A percentile compares a stretch with the other conserved stretches of the same genome.
Evolutionary conservation across 1,140 invertebrate genomes (phyloP).

Genomic region (Rhyacophila brunnea): DNA sequence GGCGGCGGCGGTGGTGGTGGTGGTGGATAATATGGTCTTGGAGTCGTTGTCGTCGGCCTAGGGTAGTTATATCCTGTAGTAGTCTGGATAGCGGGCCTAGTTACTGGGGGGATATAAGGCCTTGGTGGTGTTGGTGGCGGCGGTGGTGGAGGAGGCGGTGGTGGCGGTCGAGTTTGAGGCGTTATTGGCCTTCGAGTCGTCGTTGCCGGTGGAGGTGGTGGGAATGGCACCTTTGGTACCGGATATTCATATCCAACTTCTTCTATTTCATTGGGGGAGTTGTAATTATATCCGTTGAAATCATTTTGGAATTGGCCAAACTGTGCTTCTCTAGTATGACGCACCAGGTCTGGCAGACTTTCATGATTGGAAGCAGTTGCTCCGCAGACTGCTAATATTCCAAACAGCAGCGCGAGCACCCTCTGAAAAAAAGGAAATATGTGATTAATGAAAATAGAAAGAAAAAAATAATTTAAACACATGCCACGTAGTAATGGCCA

Average conservation of each 20-base stretch:
- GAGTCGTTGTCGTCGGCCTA: too few relatives aligned
- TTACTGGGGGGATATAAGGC: not conserved
- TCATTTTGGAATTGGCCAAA: too few relatives aligned
- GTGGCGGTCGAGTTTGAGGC: not conserved
- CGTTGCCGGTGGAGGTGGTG: not conserved
- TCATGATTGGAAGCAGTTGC: not conserved
- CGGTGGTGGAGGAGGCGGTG: not conserved
- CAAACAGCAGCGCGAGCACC: constrained; percentile 7
- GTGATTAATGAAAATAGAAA: too few relatives aligned
- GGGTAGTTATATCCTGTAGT: too few relatives aligned
- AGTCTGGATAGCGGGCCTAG: too few relatives aligned
- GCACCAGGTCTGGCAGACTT: not conserved
- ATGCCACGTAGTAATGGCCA: too few relatives aligned
- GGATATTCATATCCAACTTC: not conserved
- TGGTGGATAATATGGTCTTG: too few relatives aligned
- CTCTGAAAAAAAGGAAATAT: constrained; percentile 16
- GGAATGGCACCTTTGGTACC: not conserved
- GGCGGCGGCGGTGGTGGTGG: too few relatives aligned
- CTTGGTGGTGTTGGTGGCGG: constrained; percentile 3
- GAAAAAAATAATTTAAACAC: too few relatives aligned
- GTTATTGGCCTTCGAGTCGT: not conserved
- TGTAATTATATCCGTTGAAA: not conserved
- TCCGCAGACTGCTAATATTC: constrained; percentile 13
- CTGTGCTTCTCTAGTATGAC: too few relatives aligned
- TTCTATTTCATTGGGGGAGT: not conserved